phyloP scores from a whole-genome alignment of 2,797 vertebrate genomes.

The Spea hammondii region DNA sequence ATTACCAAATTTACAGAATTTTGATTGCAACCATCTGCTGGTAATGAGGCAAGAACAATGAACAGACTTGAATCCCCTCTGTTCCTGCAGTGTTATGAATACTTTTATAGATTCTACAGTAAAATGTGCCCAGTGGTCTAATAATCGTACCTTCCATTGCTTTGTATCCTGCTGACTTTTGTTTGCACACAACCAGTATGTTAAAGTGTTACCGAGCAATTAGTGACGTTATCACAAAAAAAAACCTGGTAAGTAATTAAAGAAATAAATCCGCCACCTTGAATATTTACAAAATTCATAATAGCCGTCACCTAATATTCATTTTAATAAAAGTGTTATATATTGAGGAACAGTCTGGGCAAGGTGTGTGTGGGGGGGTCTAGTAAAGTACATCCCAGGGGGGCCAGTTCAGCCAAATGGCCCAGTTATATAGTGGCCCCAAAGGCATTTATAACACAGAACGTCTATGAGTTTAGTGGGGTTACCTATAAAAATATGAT shows the following conservation, averaged over 20 bases:
- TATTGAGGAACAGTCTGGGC: too few species aligned
- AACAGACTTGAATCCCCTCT: conserved; percentile 21
- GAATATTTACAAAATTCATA: conserved; percentile 20
- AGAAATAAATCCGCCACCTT: conserved; percentile 7
- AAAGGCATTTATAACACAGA: too few species aligned
- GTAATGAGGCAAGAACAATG: conserved; percentile 50
- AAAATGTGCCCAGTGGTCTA: conserved; percentile 34
- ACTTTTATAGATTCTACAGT: conserved; percentile 33
- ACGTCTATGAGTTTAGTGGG: too few species aligned
- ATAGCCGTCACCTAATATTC: conserved; percentile 5
- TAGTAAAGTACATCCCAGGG: too few species aligned
- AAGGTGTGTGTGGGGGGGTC: too few species aligned
- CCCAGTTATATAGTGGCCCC: too few species aligned
- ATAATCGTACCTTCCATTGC: conserved; percentile 22
- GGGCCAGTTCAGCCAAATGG: too few species aligned
- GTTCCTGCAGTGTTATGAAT: conserved; percentile 41
- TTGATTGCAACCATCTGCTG: conserved; percentile 47
- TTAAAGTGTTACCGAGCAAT: conserved; percentile 39
- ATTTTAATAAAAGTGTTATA: too few species aligned
- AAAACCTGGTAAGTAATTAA: conserved; percentile 11
- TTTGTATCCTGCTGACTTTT: conserved; percentile 32
- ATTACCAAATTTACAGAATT: conserved; percentile 25
- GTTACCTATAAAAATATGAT: too few species aligned
- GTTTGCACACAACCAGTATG: conserved; percentile 23
- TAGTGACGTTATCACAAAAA: conserved; percentile 29